A percentile compares a stretch with the other conserved stretches of the same genome.
These are phyloP conservation scores for Microplitis deprimator DNA, from an alignment of 2,888 invertebrate genomes.

Conservation along the genomic window DNA sequence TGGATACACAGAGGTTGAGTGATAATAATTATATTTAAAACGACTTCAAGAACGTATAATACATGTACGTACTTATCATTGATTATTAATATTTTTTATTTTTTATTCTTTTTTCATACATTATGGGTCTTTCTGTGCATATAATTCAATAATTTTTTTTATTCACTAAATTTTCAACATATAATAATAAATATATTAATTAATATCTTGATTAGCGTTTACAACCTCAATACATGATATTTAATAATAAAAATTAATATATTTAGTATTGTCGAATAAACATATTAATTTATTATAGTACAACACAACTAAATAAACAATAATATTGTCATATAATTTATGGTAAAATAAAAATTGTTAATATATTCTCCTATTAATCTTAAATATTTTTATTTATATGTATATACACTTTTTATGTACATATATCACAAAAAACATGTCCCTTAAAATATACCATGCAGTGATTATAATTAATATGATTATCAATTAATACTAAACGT, in stretches of 20 bases:
- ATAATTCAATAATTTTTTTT: no score
- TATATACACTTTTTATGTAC: slow-evolving; percentile 25
- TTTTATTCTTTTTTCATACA: no score
- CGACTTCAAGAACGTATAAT: slow-evolving; percentile 18
- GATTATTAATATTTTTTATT: slow-evolving; percentile 18
- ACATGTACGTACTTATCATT: slow-evolving; percentile 35
- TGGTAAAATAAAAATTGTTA: not conserved
- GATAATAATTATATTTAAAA: not conserved
- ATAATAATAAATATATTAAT: no score
- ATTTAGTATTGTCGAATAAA: no score
- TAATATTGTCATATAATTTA: not conserved
- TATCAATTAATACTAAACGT: not conserved
- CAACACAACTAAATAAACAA: not conserved
- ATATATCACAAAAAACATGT: slow-evolving; percentile 23
- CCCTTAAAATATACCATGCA: not conserved
- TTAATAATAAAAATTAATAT: no score
- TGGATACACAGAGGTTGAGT: not conserved
- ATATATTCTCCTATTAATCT: slow-evolving; percentile 31
- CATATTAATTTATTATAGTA: no score
- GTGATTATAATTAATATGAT: not conserved
- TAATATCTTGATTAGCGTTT: no score
- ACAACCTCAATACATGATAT: no score
- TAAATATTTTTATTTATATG: slow-evolving; percentile 26
- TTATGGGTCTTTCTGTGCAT: no score
- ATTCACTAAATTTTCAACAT: no score